phyloP scores from a whole-genome alignment of 1,140 invertebrate species.

The Idris sp. region DNA sequence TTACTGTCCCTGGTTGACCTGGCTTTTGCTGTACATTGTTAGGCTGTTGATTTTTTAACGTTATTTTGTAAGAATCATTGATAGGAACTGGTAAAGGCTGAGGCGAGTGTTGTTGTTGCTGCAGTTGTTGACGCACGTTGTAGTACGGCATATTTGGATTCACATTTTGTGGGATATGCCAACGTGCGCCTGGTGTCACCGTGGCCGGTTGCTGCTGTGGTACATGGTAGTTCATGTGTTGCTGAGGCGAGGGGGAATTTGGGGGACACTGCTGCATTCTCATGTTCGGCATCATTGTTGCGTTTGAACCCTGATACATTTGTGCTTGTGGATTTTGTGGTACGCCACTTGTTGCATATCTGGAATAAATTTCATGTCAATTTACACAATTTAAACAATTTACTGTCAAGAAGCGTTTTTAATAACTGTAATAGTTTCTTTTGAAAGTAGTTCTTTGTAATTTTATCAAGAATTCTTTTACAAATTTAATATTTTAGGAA shows the following conservation, averaged over 20 bases:
- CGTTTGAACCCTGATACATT: constrained; percentile 66
- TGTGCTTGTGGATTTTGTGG: constrained; percentile 66
- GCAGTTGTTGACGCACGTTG: constrained; percentile 48
- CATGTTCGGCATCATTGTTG: constrained; percentile 66
- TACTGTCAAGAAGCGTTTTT: no score
- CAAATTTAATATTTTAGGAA: no score
- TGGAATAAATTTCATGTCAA: no score
- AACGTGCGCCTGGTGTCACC: constrained; percentile 70
- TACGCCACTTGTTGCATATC: constrained; percentile 67
- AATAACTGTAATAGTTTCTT: no score
- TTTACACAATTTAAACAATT: no score
- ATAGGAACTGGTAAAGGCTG: constrained; percentile 67
- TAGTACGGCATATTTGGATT: constrained; percentile 66
- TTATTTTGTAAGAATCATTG: constrained; percentile 83
- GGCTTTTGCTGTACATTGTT: constrained; percentile 40
- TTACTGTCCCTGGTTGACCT: constrained; percentile 18
- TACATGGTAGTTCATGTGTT: constrained; percentile 65
- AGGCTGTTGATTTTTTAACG: constrained; percentile 77
- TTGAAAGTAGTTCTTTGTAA: no score
- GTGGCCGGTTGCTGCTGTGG: constrained; percentile 39
- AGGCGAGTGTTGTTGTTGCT: constrained; percentile 58
- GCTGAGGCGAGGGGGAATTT: constrained; percentile 55
- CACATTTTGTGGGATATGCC: constrained; percentile 75
- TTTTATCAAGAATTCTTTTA: no score
- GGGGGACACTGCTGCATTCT: constrained; percentile 70